A percentile compares a stretch with the other conserved stretches of the same genome.
Evolutionary conservation across 2,113 vertebrate species (phyloP).

Genomic region (Cygnus buccinator): DNA sequence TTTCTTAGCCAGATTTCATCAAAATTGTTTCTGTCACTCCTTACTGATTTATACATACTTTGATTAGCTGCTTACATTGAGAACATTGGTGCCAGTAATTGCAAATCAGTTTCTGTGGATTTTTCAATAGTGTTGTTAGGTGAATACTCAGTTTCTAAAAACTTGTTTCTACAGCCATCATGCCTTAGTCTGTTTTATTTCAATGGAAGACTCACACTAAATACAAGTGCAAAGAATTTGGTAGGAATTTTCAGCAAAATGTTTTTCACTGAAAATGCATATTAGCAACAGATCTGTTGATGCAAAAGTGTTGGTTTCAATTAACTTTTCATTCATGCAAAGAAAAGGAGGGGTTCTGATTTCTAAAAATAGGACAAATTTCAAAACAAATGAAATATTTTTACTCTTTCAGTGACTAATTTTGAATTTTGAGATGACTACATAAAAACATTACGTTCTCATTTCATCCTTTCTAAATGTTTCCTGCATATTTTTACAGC

Average conservation of each 20-base stretch:
- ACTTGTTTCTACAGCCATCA: neutral
- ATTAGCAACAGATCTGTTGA: neutral
- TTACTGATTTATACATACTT: neutral
- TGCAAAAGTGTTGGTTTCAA: neutral
- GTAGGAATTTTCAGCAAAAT: neutral
- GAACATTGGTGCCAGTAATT: neutral
- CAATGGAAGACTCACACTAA: neutral
- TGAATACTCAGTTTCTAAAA: neutral
- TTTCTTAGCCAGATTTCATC: conserved; percentile 3
- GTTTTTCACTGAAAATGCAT: neutral
- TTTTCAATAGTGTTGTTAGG: neutral
- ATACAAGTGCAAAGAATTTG: neutral
- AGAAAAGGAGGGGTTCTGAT: neutral
- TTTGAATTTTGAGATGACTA: neutral
- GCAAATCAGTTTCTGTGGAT: neutral
- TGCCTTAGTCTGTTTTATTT: neutral
- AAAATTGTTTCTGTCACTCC: neutral
- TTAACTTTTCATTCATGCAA: neutral
- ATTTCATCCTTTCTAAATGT: neutral
- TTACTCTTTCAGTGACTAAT: neutral
- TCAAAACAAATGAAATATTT: neutral
- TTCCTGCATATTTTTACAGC: neutral
- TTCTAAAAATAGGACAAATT: neutral
- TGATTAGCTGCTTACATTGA: neutral
- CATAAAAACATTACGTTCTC: neutral